A percentile compares a stretch with the other conserved stretches of the same genome.
phyloP scores from a whole-genome alignment of 2,888 invertebrate genomes.

The Meloe dianella region DNA sequence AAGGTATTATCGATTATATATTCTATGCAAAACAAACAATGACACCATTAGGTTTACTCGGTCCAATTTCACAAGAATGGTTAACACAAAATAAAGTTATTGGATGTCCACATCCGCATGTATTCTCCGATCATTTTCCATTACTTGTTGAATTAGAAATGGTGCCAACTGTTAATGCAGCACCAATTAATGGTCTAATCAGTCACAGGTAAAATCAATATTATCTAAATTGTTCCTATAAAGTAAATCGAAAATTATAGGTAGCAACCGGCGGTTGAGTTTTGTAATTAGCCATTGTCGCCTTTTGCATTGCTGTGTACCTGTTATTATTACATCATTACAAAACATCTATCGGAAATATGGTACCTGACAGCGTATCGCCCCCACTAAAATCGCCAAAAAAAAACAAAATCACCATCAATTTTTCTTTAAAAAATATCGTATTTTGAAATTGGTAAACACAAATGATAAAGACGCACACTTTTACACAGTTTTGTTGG shows the following conservation, averaged over 20 bases:
- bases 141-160: constrained; percentile 90
- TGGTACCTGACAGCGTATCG: constrained; percentile 41
- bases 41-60: constrained; percentile 92
- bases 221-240: neutral
- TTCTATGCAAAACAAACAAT: constrained; percentile 96
- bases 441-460: constrained; percentile 13
- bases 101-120: constrained; percentile 96
- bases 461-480: constrained; percentile 27
- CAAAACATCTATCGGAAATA: constrained; percentile 36
- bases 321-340: constrained; percentile 47
- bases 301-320: constrained; percentile 60
- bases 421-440: constrained; percentile 26
- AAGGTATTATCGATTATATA: constrained; percentile 99
- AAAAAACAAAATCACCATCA: constrained; percentile 35
- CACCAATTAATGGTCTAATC: constrained; percentile 79
- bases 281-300: constrained; percentile 59
- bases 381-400: constrained; percentile 30
- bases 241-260: constrained; percentile 38
- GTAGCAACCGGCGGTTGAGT: constrained; percentile 56
- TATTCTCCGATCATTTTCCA: constrained; percentile 96
- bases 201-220: constrained; percentile 75
- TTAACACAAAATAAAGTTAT: constrained; percentile 94
- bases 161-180: constrained; percentile 73
- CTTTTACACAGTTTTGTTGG: constrained; percentile 18
- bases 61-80: constrained; percentile 93